Evolutionary conservation across 2,797 vertebrate species (phyloP).

Genomic region (Hippopotamyrus pictus): DNA sequence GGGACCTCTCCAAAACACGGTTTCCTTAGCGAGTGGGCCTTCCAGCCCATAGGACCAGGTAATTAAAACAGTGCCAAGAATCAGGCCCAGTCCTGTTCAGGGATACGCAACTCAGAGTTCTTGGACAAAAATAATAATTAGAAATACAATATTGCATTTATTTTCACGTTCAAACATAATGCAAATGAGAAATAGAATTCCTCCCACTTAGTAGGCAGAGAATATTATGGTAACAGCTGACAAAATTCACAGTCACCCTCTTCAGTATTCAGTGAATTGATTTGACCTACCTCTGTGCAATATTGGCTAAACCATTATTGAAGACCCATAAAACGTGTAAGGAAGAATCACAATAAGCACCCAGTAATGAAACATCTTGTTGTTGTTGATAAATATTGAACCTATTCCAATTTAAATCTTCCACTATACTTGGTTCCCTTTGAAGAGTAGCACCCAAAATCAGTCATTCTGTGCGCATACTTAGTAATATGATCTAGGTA

Average conservation of each 20-base stretch:
- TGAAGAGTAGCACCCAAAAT: background rate
- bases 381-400: background rate
- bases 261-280: constrained; percentile 1
- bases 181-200: background rate
- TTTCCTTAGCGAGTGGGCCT: constrained; percentile 88
- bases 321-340: background rate
- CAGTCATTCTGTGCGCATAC: background rate
- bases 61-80: constrained; percentile 42
- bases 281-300: background rate
- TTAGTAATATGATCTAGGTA: background rate
- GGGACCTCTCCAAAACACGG: constrained; percentile 82
- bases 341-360: background rate
- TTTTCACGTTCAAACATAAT: background rate
- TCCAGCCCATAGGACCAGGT: constrained; percentile 93
- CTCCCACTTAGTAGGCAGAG: background rate
- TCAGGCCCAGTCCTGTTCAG: background rate
- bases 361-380: background rate
- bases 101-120: background rate
- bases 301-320: background rate
- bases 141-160: background rate
- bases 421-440: background rate
- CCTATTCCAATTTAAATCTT: background rate
- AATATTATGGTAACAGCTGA: background rate
- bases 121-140: background rate
- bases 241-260: background rate